Conservation (phyloP, 2,113 vertebrate genomes). For the Albula goreensis region DNA sequence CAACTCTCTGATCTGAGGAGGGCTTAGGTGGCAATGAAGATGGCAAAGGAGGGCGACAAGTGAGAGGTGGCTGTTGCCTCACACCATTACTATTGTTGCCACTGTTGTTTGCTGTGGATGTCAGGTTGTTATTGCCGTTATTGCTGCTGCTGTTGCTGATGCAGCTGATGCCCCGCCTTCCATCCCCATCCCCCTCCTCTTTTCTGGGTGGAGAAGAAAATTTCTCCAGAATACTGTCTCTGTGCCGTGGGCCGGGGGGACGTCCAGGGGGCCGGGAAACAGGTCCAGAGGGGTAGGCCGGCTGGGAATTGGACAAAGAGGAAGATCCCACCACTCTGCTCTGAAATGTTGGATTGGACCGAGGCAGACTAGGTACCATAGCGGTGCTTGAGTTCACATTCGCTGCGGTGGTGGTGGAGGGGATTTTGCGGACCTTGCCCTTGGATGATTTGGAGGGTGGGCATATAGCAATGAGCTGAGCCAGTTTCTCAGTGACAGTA, state of each 20-base stretch:
- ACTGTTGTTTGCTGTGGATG: neutral
- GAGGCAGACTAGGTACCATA: slow-evolving; percentile 39
- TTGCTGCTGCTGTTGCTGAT: slow-evolving; percentile 14
- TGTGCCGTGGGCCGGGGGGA: slow-evolving; percentile 53
- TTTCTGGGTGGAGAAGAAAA: slow-evolving; percentile 50
- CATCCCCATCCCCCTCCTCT: slow-evolving; percentile 61
- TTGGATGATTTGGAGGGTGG: slow-evolving; percentile 79
- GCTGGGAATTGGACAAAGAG: slow-evolving; percentile 41
- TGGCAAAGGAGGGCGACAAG: slow-evolving; percentile 13
- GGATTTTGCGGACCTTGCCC: slow-evolving; percentile 70
- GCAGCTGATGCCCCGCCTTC: slow-evolving; percentile 44
- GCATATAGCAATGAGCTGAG: slow-evolving; percentile 77
- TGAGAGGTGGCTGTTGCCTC: slow-evolving; percentile 28
- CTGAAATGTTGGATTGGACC: slow-evolving; percentile 40
- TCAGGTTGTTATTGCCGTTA: neutral
- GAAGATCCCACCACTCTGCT: slow-evolving; percentile 48
- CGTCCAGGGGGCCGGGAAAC: slow-evolving; percentile 29
- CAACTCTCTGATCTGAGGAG: slow-evolving; percentile 61
- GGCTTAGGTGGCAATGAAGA: slow-evolving; percentile 47
- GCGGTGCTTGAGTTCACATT: slow-evolving; percentile 40
- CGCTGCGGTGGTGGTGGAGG: slow-evolving; percentile 40
- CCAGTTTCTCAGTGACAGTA: slow-evolving; percentile 76
- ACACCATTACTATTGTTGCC: slow-evolving; percentile 46
- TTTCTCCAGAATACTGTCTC: slow-evolving; percentile 64
- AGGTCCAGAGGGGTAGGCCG: slow-evolving; percentile 41